Evolutionary conservation across 1,140 invertebrate genomes (phyloP).

Genomic region (Ips typographus): DNA sequence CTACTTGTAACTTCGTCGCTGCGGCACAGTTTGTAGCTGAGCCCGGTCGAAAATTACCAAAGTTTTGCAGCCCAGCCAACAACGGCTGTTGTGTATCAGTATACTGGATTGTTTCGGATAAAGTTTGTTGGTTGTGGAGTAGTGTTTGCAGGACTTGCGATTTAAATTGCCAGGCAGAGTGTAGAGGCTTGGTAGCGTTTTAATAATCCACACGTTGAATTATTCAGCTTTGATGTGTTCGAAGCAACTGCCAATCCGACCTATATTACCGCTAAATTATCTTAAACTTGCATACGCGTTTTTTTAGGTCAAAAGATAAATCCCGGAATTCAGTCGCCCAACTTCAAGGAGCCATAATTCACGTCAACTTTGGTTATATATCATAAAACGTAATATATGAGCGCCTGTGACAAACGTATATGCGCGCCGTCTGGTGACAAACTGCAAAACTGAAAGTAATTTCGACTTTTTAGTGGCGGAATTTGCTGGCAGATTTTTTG

Average conservation of each 20-base stretch:
- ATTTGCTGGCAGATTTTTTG: constrained; percentile 11
- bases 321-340: constrained; percentile 9
- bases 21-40: constrained; percentile 20
- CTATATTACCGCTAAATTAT: background rate
- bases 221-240: background rate
- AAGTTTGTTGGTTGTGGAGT: constrained; percentile 13
- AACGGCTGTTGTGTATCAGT: constrained; percentile 20
- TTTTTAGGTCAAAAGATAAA: constrained; percentile 12
- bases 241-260: no score
- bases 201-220: background rate
- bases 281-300: background rate
- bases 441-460: constrained; percentile 25
- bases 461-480: constrained; percentile 19
- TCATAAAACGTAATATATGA: constrained; percentile 27
- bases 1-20: constrained; percentile 23
- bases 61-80: constrained; percentile 18
- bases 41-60: constrained; percentile 24
- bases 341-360: constrained; percentile 22
- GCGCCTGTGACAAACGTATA: constrained; percentile 19
- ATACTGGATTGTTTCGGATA: constrained; percentile 19
- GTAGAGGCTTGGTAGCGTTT: background rate
- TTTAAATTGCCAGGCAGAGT: constrained; percentile 18
- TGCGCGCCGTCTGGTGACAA: constrained; percentile 27
- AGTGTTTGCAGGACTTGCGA: constrained; percentile 8
- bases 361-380: constrained; percentile 30